phyloP scores from a whole-genome alignment of 2,797 vertebrate species.

The Manis javanica region DNA sequence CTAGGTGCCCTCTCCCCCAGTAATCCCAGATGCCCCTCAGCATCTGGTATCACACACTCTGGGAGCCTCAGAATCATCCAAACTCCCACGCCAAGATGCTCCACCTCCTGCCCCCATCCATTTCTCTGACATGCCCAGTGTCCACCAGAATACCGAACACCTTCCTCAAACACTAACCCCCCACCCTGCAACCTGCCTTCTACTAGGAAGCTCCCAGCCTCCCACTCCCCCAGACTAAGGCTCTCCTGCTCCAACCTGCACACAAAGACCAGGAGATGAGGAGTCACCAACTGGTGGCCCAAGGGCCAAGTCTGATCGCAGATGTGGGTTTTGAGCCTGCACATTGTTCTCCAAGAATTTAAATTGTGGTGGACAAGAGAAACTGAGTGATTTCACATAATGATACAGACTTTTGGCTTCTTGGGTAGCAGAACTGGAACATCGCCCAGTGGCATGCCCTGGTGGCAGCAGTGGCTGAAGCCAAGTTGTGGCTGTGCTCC shows the following conservation, averaged over 20 bases:
- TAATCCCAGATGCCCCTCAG: neutral
- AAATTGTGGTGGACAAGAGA: neutral
- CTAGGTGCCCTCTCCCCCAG: neutral
- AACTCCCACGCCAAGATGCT: neutral
- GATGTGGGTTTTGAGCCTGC: neutral
- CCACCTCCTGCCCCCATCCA: neutral
- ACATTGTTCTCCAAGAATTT: neutral
- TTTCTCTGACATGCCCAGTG: neutral
- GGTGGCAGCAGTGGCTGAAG: neutral
- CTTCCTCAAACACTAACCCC: neutral
- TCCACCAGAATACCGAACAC: neutral
- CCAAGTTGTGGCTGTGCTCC: neutral
- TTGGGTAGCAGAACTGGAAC: neutral
- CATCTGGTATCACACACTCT: neutral
- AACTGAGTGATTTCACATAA: neutral
- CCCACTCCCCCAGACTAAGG: neutral
- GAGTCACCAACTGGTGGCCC: neutral
- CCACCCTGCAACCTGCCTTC: neutral
- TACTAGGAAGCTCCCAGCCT: neutral
- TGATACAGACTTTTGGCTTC: neutral
- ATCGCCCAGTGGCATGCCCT: fast-evolving
- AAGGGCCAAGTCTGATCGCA: neutral
- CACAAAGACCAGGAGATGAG: neutral
- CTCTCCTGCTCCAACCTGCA: neutral
- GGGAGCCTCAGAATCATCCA: neutral